Evolutionary conservation across 30 jellyfish, hydroid and myxozoan species (phyloP).

Genomic region (Catostylus mosaicus): DNA sequence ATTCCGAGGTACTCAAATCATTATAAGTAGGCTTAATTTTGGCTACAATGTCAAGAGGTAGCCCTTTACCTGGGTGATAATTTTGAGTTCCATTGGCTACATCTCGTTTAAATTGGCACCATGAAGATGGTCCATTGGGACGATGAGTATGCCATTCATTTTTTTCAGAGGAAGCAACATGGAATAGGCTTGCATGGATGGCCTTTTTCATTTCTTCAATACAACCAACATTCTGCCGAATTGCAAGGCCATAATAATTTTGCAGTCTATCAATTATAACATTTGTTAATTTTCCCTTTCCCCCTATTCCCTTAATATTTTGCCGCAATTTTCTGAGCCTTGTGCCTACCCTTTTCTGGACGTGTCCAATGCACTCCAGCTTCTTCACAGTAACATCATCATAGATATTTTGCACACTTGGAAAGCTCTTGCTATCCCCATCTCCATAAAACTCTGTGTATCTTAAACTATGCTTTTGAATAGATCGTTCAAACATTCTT

Average conservation of each 20-base stretch:
- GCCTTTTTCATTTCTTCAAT: slow-evolving; percentile 47
- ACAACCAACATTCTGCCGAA: slow-evolving; percentile 52
- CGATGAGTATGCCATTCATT: slow-evolving; percentile 39
- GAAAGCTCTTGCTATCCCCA: slow-evolving; percentile 37
- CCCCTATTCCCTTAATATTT: slow-evolving; percentile 43
- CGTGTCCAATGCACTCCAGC: slow-evolving; percentile 70
- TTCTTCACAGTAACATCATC: slow-evolving; percentile 29
- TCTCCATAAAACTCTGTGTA: slow-evolving; percentile 42
- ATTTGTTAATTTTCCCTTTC: slow-evolving; percentile 55
- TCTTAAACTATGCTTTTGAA: slow-evolving; percentile 17
- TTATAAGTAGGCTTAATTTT: slow-evolving; percentile 40
- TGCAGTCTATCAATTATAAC: slow-evolving; percentile 40
- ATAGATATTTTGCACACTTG: slow-evolving; percentile 11
- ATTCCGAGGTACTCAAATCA: slow-evolving; percentile 14
- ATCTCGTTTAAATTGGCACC: slow-evolving; percentile 60
- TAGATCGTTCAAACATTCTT: neutral
- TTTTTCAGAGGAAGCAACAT: slow-evolving; percentile 52
- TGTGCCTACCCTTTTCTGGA: slow-evolving; percentile 55
- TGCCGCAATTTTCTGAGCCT: slow-evolving; percentile 37
- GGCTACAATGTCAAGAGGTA: slow-evolving; percentile 33
- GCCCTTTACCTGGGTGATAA: slow-evolving; percentile 63
- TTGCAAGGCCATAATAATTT: slow-evolving; percentile 53
- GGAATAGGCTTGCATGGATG: slow-evolving; percentile 43
- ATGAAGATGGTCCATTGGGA: slow-evolving; percentile 44
- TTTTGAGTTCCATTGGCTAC: slow-evolving; percentile 36